Conservation (phyloP, 2,888 invertebrate species). For the Syrphus vitripennis region DNA sequence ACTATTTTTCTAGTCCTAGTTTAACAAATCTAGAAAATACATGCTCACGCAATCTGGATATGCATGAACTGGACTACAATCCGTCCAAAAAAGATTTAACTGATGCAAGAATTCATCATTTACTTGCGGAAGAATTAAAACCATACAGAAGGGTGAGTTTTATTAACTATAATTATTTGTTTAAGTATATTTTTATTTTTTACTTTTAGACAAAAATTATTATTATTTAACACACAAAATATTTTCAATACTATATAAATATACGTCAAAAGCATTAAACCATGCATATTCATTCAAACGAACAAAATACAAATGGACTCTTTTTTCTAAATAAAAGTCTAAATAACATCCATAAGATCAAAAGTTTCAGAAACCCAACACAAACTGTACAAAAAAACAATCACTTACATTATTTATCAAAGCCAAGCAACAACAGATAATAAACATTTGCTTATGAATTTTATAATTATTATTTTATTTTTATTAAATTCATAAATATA, state of each 20-base stretch:
- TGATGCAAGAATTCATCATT: conserved; percentile 96
- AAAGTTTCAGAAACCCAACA: not conserved
- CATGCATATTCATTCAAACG: not conserved
- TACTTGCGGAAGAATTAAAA: conserved; percentile 93
- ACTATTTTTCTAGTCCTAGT: conserved; percentile 85
- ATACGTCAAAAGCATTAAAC: not conserved
- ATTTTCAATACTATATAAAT: not conserved
- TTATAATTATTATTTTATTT: not conserved
- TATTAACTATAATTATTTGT: conserved; percentile 45
- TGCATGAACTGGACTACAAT: conserved; percentile 96
- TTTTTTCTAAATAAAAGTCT: not conserved
- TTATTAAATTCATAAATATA: conserved; percentile 6
- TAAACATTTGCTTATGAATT: not conserved
- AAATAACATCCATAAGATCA: not conserved
- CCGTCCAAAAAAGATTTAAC: conserved; percentile 95
- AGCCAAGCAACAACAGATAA: not conserved
- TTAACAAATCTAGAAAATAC: conserved; percentile 90
- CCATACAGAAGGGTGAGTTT: conserved; percentile 91
- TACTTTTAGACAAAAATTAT: conserved; percentile 2
- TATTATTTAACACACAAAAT: not conserved
- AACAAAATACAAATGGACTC: not conserved
- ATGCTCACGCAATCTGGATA: conserved; percentile 94
- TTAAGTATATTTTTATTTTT: not conserved
- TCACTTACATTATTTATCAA: conserved; percentile 6
- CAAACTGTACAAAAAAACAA: not conserved